These are phyloP conservation scores for Drosophila atripex DNA, from an alignment of 2,888 invertebrate genomes.

Conservation along the genomic window DNA sequence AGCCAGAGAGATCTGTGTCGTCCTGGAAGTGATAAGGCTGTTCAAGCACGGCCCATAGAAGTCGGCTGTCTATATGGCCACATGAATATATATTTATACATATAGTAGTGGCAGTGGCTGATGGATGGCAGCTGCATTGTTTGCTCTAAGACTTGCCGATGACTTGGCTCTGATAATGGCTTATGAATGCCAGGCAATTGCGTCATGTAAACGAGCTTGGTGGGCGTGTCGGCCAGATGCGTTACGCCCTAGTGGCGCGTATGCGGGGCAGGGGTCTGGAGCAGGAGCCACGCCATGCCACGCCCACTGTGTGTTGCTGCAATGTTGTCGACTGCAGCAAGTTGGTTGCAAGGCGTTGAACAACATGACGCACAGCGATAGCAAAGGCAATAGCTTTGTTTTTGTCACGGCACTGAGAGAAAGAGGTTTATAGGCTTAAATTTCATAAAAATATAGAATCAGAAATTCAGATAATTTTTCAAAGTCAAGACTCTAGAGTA, in stretches of 20 bases:
- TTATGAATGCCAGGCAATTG: slow-evolving; percentile 74
- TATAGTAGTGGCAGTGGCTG: slow-evolving; percentile 31
- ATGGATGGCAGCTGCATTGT: slow-evolving; percentile 70
- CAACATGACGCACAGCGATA: slow-evolving; percentile 56
- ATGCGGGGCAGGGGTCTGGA: slow-evolving; percentile 37
- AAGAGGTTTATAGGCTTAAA: too few species aligned
- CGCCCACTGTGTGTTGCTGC: slow-evolving; percentile 65
- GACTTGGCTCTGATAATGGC: slow-evolving; percentile 72
- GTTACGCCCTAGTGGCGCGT: slow-evolving; percentile 40
- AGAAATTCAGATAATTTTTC: too few species aligned
- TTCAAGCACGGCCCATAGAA: slow-evolving; percentile 17
- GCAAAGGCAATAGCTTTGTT: slow-evolving; percentile 16
- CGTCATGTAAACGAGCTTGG: slow-evolving; percentile 67
- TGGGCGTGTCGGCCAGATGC: slow-evolving; percentile 53
- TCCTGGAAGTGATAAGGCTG: slow-evolving; percentile 55
- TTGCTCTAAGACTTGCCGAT: slow-evolving; percentile 73
- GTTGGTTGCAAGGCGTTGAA: slow-evolving; percentile 59
- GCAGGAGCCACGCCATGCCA: slow-evolving; percentile 55
- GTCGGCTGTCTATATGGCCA: slow-evolving; percentile 12
- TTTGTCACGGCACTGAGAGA: slow-evolving; percentile 22
- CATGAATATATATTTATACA: slow-evolving; percentile 6
- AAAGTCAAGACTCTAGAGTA: too few species aligned
- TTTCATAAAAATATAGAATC: too few species aligned
- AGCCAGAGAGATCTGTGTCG: slow-evolving; percentile 63
- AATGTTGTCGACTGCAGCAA: slow-evolving; percentile 60